Evolutionary conservation across 1,140 invertebrate species (phyloP).

Genomic region (Leptoteleia sp.): DNA sequence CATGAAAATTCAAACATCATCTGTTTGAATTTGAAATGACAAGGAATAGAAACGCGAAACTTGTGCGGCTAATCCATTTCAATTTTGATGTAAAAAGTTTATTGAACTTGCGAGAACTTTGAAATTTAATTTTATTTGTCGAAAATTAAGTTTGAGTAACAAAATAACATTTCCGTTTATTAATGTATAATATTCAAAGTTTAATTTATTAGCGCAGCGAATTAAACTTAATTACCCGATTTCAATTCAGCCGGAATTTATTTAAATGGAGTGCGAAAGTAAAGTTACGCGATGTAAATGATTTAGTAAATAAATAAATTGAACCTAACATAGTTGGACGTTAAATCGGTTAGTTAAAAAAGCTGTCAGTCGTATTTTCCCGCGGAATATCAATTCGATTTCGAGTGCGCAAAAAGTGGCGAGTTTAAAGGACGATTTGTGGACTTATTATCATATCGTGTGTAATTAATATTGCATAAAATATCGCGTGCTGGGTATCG

Average conservation of each 20-base stretch:
- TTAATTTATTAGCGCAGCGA: constrained; percentile 41
- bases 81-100: constrained; percentile 57
- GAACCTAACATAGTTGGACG: constrained; percentile 14
- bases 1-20: constrained; percentile 65
- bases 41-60: constrained; percentile 55
- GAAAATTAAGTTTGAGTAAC: constrained; percentile 49
- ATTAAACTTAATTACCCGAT: constrained; percentile 45
- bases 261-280: constrained; percentile 23
- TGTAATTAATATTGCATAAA: neutral
- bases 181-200: constrained; percentile 52
- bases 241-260: constrained; percentile 32
- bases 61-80: constrained; percentile 57
- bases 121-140: constrained; percentile 43
- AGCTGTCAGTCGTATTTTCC: constrained; percentile 1
- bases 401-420: neutral
- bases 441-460: neutral
- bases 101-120: constrained; percentile 36
- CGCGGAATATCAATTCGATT: constrained; percentile 10
- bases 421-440: constrained; percentile 2
- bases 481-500: neutral
- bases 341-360: constrained; percentile 24
- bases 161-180: constrained; percentile 45
- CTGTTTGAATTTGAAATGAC: constrained; percentile 64
- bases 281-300: constrained; percentile 30
- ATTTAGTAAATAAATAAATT: constrained; percentile 44